A percentile compares a stretch with the other conserved stretches of the same genome.
These are phyloP conservation scores for Pelodytes ibericus DNA, from an alignment of 2,797 vertebrate genomes.

Conservation along the genomic window DNA sequence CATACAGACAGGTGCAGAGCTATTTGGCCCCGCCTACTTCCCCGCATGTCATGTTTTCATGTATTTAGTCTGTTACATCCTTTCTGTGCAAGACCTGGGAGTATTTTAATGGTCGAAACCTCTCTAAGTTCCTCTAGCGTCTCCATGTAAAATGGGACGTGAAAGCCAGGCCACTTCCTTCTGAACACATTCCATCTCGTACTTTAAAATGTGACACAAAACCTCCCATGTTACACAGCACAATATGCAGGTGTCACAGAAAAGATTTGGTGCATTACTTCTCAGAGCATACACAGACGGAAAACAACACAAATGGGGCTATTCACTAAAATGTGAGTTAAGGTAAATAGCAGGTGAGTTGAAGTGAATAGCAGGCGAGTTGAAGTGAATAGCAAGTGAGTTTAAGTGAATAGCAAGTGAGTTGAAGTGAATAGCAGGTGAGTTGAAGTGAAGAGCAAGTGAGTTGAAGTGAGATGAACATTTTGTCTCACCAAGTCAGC, in stretches of 20 bases:
- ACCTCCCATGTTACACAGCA: conserved; percentile 25
- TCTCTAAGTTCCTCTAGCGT: conserved; percentile 36
- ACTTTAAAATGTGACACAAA: conserved; percentile 21
- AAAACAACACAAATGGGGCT: too few species aligned
- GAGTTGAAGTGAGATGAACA: too few species aligned
- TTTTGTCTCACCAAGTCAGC: too few species aligned
- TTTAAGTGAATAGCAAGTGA: too few species aligned
- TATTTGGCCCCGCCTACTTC: neutral
- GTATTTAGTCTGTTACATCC: neutral
- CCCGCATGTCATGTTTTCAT: neutral
- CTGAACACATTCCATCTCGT: conserved; percentile 9
- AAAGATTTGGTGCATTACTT: too few species aligned
- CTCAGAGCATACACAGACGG: too few species aligned
- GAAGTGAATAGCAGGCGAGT: too few species aligned
- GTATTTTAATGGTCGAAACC: conserved; percentile 28
- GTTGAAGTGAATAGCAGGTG: too few species aligned
- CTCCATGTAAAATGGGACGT: conserved; percentile 44
- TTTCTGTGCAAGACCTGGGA: neutral
- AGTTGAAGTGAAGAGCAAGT: too few species aligned
- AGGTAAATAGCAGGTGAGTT: too few species aligned
- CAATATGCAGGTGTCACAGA: neutral
- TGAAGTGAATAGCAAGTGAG: too few species aligned
- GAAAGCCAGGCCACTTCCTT: conserved; percentile 51
- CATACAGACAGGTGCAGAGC: neutral
- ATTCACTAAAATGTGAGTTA: too few species aligned